Evolutionary conservation across 2,113 vertebrate genomes (phyloP).

Genomic region (Gobiocypris rarus): DNA sequence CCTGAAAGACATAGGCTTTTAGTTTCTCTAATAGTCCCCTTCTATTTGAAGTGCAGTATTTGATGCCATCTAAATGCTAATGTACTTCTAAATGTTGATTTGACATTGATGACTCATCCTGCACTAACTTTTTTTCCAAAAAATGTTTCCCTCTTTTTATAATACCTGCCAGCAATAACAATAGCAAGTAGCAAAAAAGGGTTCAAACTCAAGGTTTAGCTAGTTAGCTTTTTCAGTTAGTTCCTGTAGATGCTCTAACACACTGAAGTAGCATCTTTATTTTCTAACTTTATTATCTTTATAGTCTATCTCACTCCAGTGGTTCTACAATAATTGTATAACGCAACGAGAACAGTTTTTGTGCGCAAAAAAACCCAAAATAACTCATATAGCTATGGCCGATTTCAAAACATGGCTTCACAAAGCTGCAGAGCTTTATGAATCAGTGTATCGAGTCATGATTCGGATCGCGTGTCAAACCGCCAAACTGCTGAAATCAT

Average conservation of each 20-base stretch:
- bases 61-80: not conserved
- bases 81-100: not conserved
- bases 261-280: not conserved
- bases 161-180: not conserved
- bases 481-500: too few relatives aligned
- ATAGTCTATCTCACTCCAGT: too few relatives aligned
- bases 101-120: not conserved
- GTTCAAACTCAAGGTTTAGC: too few relatives aligned
- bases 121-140: not conserved
- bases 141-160: not conserved
- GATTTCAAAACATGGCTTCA: too few relatives aligned
- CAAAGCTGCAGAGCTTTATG: too few relatives aligned
- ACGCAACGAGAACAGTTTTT: too few relatives aligned
- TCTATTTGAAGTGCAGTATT: not conserved
- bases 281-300: too few relatives aligned
- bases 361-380: too few relatives aligned
- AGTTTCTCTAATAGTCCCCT: not conserved
- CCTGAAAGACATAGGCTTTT: not conserved
- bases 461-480: too few relatives aligned
- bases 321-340: too few relatives aligned
- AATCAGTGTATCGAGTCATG: too few relatives aligned
- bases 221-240: not conserved
- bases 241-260: not conserved
- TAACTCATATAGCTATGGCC: too few relatives aligned
- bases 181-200: not conserved